Percentiles rank a stretch among this genome's conserved stretches.
phyloP scores from a whole-genome alignment of 2,797 vertebrate species.

The Poecile montanus region DNA sequence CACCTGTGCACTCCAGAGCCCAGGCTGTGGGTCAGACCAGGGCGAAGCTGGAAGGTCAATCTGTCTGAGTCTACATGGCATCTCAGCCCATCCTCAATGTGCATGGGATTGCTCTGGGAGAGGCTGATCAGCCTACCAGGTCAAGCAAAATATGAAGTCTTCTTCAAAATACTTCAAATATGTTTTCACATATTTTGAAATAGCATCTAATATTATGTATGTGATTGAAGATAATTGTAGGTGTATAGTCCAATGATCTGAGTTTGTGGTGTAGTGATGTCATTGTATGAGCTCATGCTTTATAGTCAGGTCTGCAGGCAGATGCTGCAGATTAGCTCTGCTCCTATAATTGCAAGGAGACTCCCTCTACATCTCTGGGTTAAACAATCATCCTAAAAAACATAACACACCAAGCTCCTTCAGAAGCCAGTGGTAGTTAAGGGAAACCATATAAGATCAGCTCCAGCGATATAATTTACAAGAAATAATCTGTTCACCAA shows the following conservation, averaged over 20 bases:
- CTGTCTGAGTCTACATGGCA: neutral
- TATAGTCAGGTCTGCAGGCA: neutral
- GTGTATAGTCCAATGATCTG: neutral
- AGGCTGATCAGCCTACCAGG: neutral
- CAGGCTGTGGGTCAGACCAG: neutral
- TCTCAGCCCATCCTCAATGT: neutral
- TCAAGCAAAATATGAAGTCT: neutral
- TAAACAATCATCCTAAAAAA: neutral
- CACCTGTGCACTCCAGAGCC: accelerated
- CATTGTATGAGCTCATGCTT: neutral
- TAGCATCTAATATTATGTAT: neutral
- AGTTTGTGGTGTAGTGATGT: neutral
- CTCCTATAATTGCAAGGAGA: neutral
- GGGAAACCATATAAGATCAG: neutral
- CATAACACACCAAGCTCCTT: neutral
- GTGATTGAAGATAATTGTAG: neutral
- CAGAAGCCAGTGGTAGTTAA: neutral
- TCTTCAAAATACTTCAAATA: neutral
- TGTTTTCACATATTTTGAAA: neutral
- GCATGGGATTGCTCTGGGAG: neutral
- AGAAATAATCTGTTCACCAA: neutral
- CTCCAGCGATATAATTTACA: neutral
- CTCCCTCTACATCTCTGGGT: neutral
- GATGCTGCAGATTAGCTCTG: neutral
- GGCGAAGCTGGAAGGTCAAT: neutral